Evolutionary conservation across 2,888 invertebrate genomes (phyloP), one percentile per base, ranked within the genome.

Genomic region (Napeogenes sylphis): DNA sequence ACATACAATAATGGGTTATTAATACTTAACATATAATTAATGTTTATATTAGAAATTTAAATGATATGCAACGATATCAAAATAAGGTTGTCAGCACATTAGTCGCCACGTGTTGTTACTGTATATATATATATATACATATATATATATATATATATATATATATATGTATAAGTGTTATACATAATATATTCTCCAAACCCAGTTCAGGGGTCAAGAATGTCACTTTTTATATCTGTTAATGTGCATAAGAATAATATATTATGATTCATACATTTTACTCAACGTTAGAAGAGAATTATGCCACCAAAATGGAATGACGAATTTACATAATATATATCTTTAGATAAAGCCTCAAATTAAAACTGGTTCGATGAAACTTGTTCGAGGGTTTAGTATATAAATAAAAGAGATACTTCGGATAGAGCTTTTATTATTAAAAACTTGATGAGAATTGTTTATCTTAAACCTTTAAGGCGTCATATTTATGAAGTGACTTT

Each of bases 191-290:
- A 10, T 21, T 21, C 10, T 51, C 51, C 72, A 74, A 72, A 66
- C 66, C 74, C 67, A 69, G 75, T 73, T 72, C 75, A 69, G 62
- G 70, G 82, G 79, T 83, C 79, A 82, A 77, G 71, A 71, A 77
- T 80, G 75, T 82, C 76, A 80, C 76, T 79, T 75, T 73, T 55
- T 64, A 72, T 75, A 79, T 78, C 64, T 73, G 75, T 79, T 75
- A 70, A 73, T 74, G 72, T 68, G 66, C 71, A 69, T 69, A 61
- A 66, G 56, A 62, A 69, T 71, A 70, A 72, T 71, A 59, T 71
- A 71, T 73, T 75, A 71, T 81, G 82, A 83, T 71, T 83, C 79
- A 81, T 75, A 74, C 69, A 73, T 75, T 78, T 77, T 67, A 76
- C 72, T 75, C 73, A 71, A 73, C 70, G 78, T 76, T 76, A 75